Percentiles rank a stretch among this genome's conserved stretches.
Conservation (phyloP, 2,113 vertebrate species). For the Odontophorus gujanensis region DNA sequence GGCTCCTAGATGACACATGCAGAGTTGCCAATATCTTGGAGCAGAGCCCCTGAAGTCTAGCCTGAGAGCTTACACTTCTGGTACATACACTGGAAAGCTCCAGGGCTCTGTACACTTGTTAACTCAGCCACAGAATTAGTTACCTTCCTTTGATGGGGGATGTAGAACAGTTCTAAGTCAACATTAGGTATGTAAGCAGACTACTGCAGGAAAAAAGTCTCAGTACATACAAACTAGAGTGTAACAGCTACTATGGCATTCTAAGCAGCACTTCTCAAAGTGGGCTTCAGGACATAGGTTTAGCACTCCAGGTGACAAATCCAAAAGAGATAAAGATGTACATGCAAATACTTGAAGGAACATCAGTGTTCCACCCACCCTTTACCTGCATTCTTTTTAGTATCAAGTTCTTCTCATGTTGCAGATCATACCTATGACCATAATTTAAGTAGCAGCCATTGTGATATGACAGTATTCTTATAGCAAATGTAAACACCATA, state of each 20-base stretch:
- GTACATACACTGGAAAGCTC: neutral
- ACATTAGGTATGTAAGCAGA: neutral
- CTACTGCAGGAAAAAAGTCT: neutral
- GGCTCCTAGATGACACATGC: neutral
- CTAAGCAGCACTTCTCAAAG: neutral
- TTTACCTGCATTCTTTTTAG: neutral
- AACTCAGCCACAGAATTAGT: neutral
- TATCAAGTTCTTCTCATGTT: neutral
- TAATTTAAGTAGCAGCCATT: neutral
- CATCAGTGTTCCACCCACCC: neutral
- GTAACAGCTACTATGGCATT: neutral
- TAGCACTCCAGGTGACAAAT: neutral
- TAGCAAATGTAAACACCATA: neutral
- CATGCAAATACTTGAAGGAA: neutral
- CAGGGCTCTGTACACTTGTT: neutral
- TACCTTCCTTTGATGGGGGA: neutral
- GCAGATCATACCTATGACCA: neutral
- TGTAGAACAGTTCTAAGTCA: neutral
- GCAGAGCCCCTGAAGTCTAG: neutral
- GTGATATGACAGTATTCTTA: neutral
- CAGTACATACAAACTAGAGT: neutral
- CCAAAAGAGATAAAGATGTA: neutral
- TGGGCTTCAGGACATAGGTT: neutral
- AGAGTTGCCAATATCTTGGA: neutral
- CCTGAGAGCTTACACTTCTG: neutral